A percentile compares a stretch with the other conserved stretches of the same genome.
These are phyloP conservation scores for Cantharis flavilabris DNA, from an alignment of 2,888 invertebrate species.

Conservation along the genomic window DNA sequence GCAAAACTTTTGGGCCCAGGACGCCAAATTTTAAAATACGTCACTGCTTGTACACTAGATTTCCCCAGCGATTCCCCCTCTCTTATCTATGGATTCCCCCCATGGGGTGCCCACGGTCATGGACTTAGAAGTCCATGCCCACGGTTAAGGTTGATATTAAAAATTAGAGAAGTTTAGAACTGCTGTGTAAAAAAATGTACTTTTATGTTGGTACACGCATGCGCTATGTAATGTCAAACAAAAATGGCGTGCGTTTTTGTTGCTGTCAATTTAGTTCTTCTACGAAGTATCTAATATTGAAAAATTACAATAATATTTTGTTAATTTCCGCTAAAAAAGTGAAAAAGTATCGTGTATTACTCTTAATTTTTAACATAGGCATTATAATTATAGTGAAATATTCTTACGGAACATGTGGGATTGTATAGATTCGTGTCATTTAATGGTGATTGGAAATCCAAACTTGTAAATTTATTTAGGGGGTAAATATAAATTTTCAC, in stretches of 20 bases:
- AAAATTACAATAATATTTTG: neutral
- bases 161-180: neutral
- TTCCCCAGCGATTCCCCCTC: too few relatives aligned
- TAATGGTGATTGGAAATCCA: neutral
- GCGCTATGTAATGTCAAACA: neutral
- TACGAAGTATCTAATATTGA: neutral
- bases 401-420: neutral
- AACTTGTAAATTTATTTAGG: neutral
- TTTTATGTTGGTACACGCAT: neutral
- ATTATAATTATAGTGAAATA: neutral
- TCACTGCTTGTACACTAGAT: too few relatives aligned
- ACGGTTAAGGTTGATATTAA: too few relatives aligned
- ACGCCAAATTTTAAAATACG: too few relatives aligned
- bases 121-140: too few relatives aligned
- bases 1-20: too few relatives aligned
- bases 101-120: too few relatives aligned
- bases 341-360: neutral
- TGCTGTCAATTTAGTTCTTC: neutral
- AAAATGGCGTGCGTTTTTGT: neutral
- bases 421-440: neutral
- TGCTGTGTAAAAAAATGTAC: neutral
- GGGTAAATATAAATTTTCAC: neutral
- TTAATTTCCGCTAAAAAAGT: neutral
- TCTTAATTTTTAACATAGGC: neutral
- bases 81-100: too few relatives aligned